Base-by-base conservation (phyloP, 2,888 invertebrate genomes). In the Pseudoips prasinana region DNA sequence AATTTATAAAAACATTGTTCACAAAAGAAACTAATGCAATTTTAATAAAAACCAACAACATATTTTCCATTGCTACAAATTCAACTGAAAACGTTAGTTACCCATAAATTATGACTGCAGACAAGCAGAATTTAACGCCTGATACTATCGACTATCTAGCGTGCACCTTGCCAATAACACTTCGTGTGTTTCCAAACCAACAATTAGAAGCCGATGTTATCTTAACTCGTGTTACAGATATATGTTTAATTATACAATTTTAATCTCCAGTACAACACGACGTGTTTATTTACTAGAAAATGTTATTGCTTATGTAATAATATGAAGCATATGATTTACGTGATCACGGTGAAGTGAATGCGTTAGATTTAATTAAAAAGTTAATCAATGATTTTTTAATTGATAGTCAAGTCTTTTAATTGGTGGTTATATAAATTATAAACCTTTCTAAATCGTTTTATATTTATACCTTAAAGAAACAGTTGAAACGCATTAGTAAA, bases 161-260 rank as follows among this genome's bases (percentile, higher is more conserved):
- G 20, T 20, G 2, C 7, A 7, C 9, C 20, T 4, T n/a, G 29
- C n/a, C 2, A 33, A 29, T 7, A 10, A 1, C 2, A 0, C 6
- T n/a, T 22, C 10, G 36, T 60, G 31, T 59, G 39, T 58, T 58
- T 56, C 4, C 27, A 29, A 29, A 24, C 17, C 7, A 29, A 40
- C 46, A 52, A 67, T 65, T 64, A 68, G 58, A 55, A 52, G 39
- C 26, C 33, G 60, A 65, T 60, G 33, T 37, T 55, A 64, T 63
- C 58, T 57, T 14, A 25, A 50, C 35, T 48, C 43, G 51, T 47
- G 47, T 55, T 61, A 64, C 48, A 45, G 32, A 44, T 55, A 52
- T 51, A 51, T 46, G 48, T 56, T 53, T 54, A 54, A 64, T 66
- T 64, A 56, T 39, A 44, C 36, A 43, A 40, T 32, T 41, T 39